Conservation (phyloP, 2,888 invertebrate genomes). For the Amorpha juglandis region DNA sequence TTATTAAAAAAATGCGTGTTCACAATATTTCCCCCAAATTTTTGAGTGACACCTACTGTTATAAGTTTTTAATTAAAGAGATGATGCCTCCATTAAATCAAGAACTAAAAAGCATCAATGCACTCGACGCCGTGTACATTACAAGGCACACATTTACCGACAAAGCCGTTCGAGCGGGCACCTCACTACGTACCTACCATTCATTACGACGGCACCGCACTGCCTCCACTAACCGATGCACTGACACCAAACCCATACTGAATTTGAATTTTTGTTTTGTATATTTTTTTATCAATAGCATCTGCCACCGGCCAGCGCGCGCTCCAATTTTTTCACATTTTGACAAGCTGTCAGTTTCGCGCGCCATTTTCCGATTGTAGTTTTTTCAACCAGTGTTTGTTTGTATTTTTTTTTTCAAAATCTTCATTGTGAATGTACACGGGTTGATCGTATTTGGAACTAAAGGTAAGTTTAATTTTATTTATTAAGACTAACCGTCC, state of each 20-base stretch:
- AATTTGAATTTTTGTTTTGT: slow-evolving; percentile 33
- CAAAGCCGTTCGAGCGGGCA: slow-evolving; percentile 74
- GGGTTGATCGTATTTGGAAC: slow-evolving; percentile 41
- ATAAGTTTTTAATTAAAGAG: neutral
- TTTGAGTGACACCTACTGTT: neutral
- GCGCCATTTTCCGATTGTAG: slow-evolving; percentile 48
- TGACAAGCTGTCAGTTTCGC: slow-evolving; percentile 57
- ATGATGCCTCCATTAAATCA: slow-evolving; percentile 34
- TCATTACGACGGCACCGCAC: slow-evolving; percentile 74
- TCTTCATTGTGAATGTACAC: slow-evolving; percentile 39
- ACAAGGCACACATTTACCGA: slow-evolving; percentile 78
- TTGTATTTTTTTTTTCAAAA: slow-evolving; percentile 39
- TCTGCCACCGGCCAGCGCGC: slow-evolving; percentile 31
- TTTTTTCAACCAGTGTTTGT: slow-evolving; percentile 38
- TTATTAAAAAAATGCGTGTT: slow-evolving; percentile 19
- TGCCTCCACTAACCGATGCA: slow-evolving; percentile 65
- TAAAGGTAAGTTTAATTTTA: slow-evolving; percentile 43
- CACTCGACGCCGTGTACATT: slow-evolving; percentile 59
- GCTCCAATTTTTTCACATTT: slow-evolving; percentile 41
- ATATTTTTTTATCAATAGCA: slow-evolving; percentile 34
- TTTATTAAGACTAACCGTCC: neutral
- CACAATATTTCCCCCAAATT: neutral
- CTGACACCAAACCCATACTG: slow-evolving; percentile 45
- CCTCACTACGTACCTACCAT: slow-evolving; percentile 75
- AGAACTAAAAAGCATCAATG: slow-evolving; percentile 62